A percentile compares a stretch with the other conserved stretches of the same genome.
These are phyloP conservation scores for Campoletis sonorensis DNA, from an alignment of 1,140 invertebrate genomes.

Conservation along the genomic window DNA sequence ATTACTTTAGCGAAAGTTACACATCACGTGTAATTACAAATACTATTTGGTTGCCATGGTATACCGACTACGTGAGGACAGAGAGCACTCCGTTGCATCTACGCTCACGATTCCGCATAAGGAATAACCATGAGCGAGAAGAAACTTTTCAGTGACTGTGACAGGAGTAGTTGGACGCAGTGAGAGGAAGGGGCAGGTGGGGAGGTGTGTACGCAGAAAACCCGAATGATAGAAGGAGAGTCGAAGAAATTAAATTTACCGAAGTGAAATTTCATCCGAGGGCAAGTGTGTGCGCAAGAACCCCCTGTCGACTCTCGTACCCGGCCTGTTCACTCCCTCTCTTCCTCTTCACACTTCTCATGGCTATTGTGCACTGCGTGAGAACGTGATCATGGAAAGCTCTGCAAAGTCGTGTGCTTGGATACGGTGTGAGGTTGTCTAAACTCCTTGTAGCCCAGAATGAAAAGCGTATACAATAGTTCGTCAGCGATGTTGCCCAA, in stretches of 20 bases:
- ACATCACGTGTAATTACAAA: slow-evolving; percentile 19
- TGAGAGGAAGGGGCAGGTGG: background rate
- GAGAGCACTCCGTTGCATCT: background rate
- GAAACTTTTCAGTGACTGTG: background rate
- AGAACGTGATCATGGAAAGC: slow-evolving; percentile 21
- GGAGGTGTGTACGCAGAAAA: background rate
- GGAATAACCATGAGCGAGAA: slow-evolving; percentile 8
- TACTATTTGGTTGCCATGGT: background rate
- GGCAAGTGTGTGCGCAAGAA: slow-evolving; percentile 14
- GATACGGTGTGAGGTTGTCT: slow-evolving; percentile 2
- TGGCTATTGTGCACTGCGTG: slow-evolving; percentile 21
- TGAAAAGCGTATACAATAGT: slow-evolving; percentile 58
- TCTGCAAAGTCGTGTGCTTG: background rate
- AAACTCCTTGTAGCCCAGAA: background rate
- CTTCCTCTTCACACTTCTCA: background rate
- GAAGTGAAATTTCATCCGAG: slow-evolving; percentile 49
- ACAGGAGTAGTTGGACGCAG: background rate
- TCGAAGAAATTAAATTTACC: slow-evolving; percentile 48
- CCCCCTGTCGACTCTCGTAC: background rate
- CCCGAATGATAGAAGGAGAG: slow-evolving; percentile 1
- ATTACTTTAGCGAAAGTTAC: slow-evolving; percentile 8
- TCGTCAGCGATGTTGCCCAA: slow-evolving; percentile 55
- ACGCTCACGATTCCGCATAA: background rate
- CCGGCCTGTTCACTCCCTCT: too few relatives aligned
- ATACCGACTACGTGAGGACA: background rate